Base-by-base conservation (phyloP, 2,797 vertebrate species). In the Paguma larvata region DNA sequence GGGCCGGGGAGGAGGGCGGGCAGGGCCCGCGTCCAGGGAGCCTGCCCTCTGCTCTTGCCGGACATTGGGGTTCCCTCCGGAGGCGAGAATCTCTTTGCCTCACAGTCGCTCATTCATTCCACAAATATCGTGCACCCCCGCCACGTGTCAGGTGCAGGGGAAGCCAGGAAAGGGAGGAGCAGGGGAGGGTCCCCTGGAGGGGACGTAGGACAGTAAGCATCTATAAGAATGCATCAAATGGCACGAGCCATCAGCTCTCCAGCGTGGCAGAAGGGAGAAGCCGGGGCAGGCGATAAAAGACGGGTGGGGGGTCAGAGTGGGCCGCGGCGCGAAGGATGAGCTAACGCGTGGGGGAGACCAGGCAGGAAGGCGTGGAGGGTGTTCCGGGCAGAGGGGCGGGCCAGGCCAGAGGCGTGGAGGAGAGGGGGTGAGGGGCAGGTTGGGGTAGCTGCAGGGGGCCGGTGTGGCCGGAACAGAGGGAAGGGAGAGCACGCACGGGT, bases 121-220 rank as follows among this genome's bases (percentile, higher is more conserved):
- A 2, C 34, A 53, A 2, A 21, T 6, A 1, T 0, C 0, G 25
- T 30, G 34, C 13, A 2, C 8, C 2, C 34, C n/a, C 0, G 0
- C 0, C 0, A 0, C 0, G 18, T 10, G 44, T 32, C 72, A 0
- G 27, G 30, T 2, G 38, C n/a, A 0, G 62, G 46, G 46, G 87
- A 30, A 4, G 46, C 34, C 3, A 34, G 10, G 1, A 11, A 63
- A 0, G 63, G 19, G 41, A 18, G 16, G 38, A 3, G 38, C 38
- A 38, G 38, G 38, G 38, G 38, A 38, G 38, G 38, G 38, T 38
- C 38, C 38, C 38, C 8, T 16, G 13, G 18, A 75, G 75, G 13
- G 23, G 0, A 15, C 15, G 21, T 4, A 9, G 48, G 78, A 38
- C 32, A 2, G 1, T 8, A 10, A 6, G 8, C 3, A 0, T 14